Evolutionary conservation across 2,113 vertebrate species (phyloP).

Genomic region (Nothocercus nigrocapillus): DNA sequence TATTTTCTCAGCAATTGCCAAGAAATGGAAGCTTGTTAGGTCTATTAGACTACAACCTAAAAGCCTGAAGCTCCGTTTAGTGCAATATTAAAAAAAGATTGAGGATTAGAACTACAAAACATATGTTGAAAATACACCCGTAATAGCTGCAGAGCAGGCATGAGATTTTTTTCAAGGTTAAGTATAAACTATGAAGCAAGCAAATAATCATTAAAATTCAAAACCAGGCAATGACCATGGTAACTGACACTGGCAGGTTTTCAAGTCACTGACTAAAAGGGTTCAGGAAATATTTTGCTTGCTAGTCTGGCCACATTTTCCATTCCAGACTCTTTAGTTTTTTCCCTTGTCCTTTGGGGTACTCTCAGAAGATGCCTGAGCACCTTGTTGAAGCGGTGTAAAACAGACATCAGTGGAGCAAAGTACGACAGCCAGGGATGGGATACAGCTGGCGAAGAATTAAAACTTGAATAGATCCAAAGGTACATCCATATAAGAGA

Average conservation of each 20-base stretch:
- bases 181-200: neutral
- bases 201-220: neutral
- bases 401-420: neutral
- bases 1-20: neutral
- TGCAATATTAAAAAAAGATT: neutral
- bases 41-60: neutral
- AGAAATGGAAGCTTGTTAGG: neutral
- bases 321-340: neutral
- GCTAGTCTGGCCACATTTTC: neutral
- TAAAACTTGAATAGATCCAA: neutral
- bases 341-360: neutral
- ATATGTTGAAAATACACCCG: neutral
- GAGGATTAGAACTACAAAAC: neutral
- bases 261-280: neutral
- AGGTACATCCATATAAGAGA: neutral
- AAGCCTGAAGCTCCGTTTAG: neutral
- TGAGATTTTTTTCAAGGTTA: neutral
- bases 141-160: neutral
- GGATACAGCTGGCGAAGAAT: neutral
- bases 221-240: neutral
- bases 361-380: neutral
- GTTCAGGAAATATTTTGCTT: neutral
- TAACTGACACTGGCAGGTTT: neutral
- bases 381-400: neutral
- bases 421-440: neutral